Evolutionary conservation across 2,888 invertebrate genomes (phyloP), one percentile per base, ranked within the genome.

Genomic region (Agrochola lota): DNA sequence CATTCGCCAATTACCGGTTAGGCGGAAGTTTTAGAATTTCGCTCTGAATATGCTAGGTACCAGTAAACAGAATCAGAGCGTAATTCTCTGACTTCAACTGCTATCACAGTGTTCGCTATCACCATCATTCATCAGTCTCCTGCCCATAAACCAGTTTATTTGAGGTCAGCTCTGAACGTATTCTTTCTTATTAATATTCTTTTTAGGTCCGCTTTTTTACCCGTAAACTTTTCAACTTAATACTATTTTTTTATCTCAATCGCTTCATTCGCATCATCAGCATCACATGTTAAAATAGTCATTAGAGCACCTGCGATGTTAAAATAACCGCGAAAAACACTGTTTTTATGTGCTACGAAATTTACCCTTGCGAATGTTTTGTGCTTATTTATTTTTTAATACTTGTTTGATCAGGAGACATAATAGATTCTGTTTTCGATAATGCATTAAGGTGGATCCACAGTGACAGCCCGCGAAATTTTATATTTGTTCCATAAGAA

Each of bases 1-100:
- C 35, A 11, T 60, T 62, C 23, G 52, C 75, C 80, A 83, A 83
- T 84, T 80, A 75, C 72, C 26, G 66, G 67, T 60, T 69, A 49
- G 49, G 15, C 49, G 62, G 59, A 60, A 66, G 46, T 63, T 55
- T 49, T 46, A 70, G 69, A 73, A 79, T 72, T 74, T 81, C 84
- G 30, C 30, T 30, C n/a, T 71, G 69, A 79, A 69, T 74, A n/a
- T 68, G 43, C 43, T 30, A 30, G 30, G 30, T 46, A 46, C 43
- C 43, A 46, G 43, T 46, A 12, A 46, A 2, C 43, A 12, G 12
- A 12, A 46, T 46, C 43, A 11, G 43, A 46, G 43, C 43, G 43
- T 43, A 43, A 9, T 43, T 43, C 40, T 17, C 11, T n/a, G n/a
- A n/a, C n/a, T n/a, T n/a, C n/a, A n/a, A n/a, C n/a, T n/a, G n/a